Conservation (phyloP, 1,140 invertebrate species). For the Trichonephila clavata region DNA sequence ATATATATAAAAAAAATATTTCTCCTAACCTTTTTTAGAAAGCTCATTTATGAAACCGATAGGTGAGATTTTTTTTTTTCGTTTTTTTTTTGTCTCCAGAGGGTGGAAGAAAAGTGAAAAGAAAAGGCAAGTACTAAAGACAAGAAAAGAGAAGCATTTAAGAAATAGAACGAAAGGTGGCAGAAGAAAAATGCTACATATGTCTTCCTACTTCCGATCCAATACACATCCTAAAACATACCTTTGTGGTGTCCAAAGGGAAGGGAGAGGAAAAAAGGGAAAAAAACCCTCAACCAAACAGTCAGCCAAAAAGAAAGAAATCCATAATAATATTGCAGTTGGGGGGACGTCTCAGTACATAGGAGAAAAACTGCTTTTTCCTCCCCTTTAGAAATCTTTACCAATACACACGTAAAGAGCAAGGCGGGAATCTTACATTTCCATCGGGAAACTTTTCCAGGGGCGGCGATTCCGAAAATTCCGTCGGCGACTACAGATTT, state of each 20-base stretch:
- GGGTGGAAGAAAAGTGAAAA: background rate
- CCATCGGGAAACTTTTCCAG: conserved; percentile 23
- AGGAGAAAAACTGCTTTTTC: conserved; percentile 2
- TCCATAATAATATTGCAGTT: conserved; percentile 67
- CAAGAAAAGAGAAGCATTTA: conserved; percentile 37
- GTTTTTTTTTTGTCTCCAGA: too few relatives aligned
- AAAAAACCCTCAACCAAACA: background rate
- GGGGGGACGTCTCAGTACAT: conserved; percentile 17
- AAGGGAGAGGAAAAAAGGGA: background rate
- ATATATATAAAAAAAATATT: conserved; percentile 4
- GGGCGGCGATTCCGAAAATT: conserved; percentile 28
- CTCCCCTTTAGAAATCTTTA: conserved; percentile 5
- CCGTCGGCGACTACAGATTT: conserved; percentile 24
- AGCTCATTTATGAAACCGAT: conserved; percentile 59
- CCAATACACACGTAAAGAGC: conserved; percentile 17
- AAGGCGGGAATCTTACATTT: conserved; percentile 47
- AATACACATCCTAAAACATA: conserved; percentile 45
- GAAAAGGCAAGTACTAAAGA: conserved; percentile 15
- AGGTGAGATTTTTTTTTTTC: background rate
- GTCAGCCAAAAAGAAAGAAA: conserved; percentile 18
- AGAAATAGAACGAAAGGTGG: background rate
- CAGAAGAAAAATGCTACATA: conserved; percentile 34
- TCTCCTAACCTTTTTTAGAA: conserved; percentile 14
- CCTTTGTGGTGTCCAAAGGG: background rate
- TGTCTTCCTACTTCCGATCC: conserved; percentile 60